These are phyloP conservation scores for Dolichopus griseipennis DNA, from an alignment of 2,888 invertebrate genomes.

Conservation along the genomic window DNA sequence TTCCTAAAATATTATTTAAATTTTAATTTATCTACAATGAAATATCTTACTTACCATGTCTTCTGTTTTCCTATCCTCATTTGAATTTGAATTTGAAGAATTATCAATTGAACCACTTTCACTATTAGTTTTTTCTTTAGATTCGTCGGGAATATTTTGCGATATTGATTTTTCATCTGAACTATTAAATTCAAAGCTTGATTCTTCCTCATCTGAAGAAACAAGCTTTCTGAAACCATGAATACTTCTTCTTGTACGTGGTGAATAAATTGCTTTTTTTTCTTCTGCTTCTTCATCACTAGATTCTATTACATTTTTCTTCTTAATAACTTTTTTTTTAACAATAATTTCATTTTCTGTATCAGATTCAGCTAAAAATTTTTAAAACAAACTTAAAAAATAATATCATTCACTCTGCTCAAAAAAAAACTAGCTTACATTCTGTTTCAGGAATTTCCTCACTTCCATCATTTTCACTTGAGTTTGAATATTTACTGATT, in stretches of 20 bases:
- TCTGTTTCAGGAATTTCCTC: neutral
- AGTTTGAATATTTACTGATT: neutral
- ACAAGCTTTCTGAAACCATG: slow-evolving; percentile 15
- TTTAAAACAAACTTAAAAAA: neutral
- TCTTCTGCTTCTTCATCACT: slow-evolving; percentile 7
- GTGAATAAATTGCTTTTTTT: slow-evolving; percentile 16
- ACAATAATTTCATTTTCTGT: neutral
- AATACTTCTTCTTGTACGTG: slow-evolving; percentile 19
- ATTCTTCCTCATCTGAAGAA: slow-evolving; percentile 10
- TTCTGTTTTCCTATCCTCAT: neutral
- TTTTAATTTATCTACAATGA: neutral
- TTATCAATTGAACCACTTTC: too few relatives aligned
- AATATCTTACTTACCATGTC: neutral
- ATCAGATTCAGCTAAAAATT: neutral
- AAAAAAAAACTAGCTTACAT: neutral
- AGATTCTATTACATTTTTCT: neutral
- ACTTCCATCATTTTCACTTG: neutral
- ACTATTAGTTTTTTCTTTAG: too few relatives aligned
- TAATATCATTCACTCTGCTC: neutral
- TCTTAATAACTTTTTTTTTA: neutral
- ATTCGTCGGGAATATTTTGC: too few relatives aligned
- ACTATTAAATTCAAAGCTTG: too few relatives aligned
- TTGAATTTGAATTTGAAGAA: too few relatives aligned
- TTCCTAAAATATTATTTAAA: neutral
- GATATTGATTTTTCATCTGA: too few relatives aligned